These are phyloP conservation scores for Rhagonycha fulva DNA, from an alignment of 2,888 invertebrate species.

Conservation along the genomic window DNA sequence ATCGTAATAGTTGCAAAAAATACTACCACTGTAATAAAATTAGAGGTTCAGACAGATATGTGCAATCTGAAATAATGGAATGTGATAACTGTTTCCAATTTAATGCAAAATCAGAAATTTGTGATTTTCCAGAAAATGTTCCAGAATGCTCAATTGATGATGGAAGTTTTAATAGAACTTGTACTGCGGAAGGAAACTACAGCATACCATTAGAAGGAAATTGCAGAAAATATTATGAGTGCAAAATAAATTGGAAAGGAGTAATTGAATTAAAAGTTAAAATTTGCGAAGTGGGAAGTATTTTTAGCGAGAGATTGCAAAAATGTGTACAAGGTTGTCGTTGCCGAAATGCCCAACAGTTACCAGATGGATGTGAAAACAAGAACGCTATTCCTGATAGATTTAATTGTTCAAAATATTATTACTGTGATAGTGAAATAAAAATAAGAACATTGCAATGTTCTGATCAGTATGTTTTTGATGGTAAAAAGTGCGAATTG, in stretches of 20 bases:
- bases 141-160: conserved; percentile 41
- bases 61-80: conserved; percentile 20
- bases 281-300: not conserved
- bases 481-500: conserved; percentile 8
- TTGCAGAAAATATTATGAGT: conserved; percentile 38
- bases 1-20: conserved; percentile 38
- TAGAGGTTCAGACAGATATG: conserved; percentile 25
- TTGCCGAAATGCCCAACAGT: not conserved
- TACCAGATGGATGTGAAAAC: not conserved
- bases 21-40: conserved; percentile 39
- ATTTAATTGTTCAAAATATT: conserved; percentile 35
- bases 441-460: conserved; percentile 18
- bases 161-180: conserved; percentile 11
- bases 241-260: conserved; percentile 12
- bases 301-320: conserved; percentile 17
- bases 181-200: conserved; percentile 40
- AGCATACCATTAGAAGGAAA: conserved; percentile 30
- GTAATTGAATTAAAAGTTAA: conserved; percentile 15
- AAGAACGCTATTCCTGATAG: conserved; percentile 24
- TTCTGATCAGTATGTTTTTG: conserved; percentile 31
- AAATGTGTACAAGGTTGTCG: not conserved
- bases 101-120: conserved; percentile 36
- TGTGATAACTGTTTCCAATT: conserved; percentile 45
- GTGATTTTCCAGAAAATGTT: conserved; percentile 43
- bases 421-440: conserved; percentile 21